Evolutionary conservation across 2,888 invertebrate species (phyloP), one percentile per base, ranked within the genome.

Genomic region (Scrobipalpa costella): DNA sequence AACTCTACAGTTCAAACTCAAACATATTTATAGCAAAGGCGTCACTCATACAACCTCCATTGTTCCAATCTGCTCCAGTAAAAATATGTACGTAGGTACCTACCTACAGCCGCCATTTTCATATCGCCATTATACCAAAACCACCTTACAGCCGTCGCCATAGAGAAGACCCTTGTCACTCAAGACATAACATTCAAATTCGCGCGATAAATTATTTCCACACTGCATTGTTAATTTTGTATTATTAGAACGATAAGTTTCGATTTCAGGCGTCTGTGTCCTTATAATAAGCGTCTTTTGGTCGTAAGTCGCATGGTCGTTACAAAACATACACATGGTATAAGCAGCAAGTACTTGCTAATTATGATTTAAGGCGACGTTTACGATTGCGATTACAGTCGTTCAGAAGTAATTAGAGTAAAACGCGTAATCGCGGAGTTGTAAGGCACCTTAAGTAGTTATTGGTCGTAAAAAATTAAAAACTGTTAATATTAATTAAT

Each of bases 281-380:
- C 21, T 61, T 66, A 61, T 64, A n/a, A 47, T 7, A 60, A 13
- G 21, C 8, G 62, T 47, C 19, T 47, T 67, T 66, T 62, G 59
- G 69, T 65, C 62, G 13, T 66, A 57, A 63, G 57, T 63, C 19
- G 57, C 21, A 50, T 21, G 44, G 44, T 21, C 2, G 9, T 17
- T 21, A 21, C 8, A 21, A 19, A 9, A 17, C 49, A 38, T 55
- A 17, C 57, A 63, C 36, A 47, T 52, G 57, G 21, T 58, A 55
- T 17, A 44, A 36, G 15, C 15, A 19, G n/a, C 38, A 27, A 13
- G 59, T 49, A 60, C 33, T 62, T 19, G 69, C 67, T 72, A 69
- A 71, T 73, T 71, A 73, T 74, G 75, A 75, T 75, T 75, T 73
- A 75, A 68, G 63, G 64, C 61, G 73, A 75, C 73, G 67, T 75